These are phyloP conservation scores for Cavia porcellus DNA, from an alignment of 2,113 vertebrate genomes.

Conservation along the genomic window DNA sequence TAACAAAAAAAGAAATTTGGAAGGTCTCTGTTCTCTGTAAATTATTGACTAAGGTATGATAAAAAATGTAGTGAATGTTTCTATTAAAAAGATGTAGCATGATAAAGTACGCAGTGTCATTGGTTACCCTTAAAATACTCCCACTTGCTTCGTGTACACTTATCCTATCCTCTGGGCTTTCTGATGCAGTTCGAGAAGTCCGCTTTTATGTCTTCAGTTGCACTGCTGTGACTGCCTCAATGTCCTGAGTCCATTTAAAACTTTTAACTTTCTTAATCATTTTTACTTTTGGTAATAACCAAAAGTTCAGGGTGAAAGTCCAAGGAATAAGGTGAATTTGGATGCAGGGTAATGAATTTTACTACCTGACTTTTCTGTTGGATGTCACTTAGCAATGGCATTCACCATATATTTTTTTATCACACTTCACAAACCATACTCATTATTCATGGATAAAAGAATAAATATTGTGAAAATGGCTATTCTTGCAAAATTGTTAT, in stretches of 20 bases:
- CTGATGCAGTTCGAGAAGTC: neutral
- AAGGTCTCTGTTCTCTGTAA: neutral
- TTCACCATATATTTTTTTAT: neutral
- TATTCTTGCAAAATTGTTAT: too few relatives aligned
- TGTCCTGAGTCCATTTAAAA: neutral
- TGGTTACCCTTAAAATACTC: neutral
- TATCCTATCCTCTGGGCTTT: neutral
- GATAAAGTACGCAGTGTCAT: neutral
- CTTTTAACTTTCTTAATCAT: neutral
- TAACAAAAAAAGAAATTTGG: neutral
- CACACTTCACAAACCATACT: neutral
- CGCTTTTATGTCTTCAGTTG: neutral
- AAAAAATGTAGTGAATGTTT: neutral
- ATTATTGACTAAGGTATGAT: neutral
- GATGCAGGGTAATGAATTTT: neutral
- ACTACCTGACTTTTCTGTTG: neutral
- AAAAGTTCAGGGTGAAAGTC: neutral
- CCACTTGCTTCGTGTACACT: neutral
- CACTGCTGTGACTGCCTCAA: neutral
- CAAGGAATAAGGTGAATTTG: neutral
- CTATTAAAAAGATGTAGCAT: neutral
- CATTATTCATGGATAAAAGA: neutral
- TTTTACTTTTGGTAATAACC: neutral
- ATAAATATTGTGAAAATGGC: too few relatives aligned
- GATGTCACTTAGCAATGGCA: neutral